Evolutionary conservation across 1,140 invertebrate genomes (phyloP).

Genomic region (Hyles euphorbiae): DNA sequence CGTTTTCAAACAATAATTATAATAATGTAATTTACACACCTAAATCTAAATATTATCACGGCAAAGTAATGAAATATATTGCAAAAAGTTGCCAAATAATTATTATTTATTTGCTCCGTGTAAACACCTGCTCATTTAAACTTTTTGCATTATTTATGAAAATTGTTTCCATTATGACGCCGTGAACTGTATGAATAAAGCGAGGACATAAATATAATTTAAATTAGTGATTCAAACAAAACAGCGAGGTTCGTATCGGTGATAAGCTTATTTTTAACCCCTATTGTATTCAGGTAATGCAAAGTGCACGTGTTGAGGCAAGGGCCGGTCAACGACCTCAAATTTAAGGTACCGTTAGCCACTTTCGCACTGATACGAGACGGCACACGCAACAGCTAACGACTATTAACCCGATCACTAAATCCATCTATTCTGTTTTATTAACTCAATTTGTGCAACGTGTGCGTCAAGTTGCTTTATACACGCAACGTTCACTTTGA

Average conservation of each 20-base stretch:
- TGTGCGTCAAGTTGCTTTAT: too few relatives aligned
- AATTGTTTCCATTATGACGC: constrained; percentile 25
- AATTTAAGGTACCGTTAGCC: constrained; percentile 55
- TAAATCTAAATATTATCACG: too few relatives aligned
- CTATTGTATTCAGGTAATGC: constrained; percentile 1
- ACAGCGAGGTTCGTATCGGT: too few relatives aligned
- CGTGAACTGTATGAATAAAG: constrained; percentile 5
- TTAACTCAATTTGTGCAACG: too few relatives aligned
- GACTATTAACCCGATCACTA: not conserved
- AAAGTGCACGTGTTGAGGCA: constrained; percentile 42
- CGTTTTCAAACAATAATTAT: too few relatives aligned
- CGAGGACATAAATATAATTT: not conserved
- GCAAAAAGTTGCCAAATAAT: constrained; percentile 14
- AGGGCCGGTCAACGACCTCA: constrained; percentile 60
- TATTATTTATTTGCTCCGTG: constrained; percentile 26
- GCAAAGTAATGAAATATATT: not conserved
- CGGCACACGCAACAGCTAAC: constrained; percentile 10
- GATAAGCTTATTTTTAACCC: too few relatives aligned
- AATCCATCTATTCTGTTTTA: constrained; percentile 1
- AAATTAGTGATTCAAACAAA: too few relatives aligned
- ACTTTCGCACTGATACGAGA: constrained; percentile 48
- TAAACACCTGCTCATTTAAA: constrained; percentile 37
- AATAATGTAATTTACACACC: too few relatives aligned
- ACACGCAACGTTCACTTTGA: too few relatives aligned
- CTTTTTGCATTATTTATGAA: constrained; percentile 36